Conservation (phyloP, 1,140 invertebrate species). For the Drosophila repletoides region DNA sequence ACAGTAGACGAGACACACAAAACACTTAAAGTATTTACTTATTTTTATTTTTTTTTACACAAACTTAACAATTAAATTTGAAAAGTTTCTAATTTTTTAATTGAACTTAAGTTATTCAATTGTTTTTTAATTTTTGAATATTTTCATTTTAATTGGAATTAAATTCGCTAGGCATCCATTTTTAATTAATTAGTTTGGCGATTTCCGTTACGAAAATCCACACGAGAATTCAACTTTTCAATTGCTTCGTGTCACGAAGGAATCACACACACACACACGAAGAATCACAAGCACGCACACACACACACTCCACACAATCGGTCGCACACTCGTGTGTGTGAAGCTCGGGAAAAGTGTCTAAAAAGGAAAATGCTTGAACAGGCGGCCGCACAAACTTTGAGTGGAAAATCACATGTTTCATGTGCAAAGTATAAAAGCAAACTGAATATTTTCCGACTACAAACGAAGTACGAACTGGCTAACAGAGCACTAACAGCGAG, state of each 20-base stretch:
- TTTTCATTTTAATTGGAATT: not conserved
- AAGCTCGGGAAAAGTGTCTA: conserved; percentile 53
- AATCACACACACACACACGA: not conserved
- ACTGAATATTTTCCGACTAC: conserved; percentile 57
- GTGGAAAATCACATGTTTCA: conserved; percentile 75
- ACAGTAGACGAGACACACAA: conserved; percentile 6
- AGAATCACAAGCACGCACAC: conserved; percentile 17
- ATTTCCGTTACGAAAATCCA: conserved; percentile 4
- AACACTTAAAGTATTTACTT: not conserved
- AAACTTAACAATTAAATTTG: not conserved
- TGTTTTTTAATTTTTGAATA: not conserved
- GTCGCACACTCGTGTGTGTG: conserved; percentile 6
- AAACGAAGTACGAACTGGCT: not conserved
- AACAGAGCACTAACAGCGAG: not conserved
- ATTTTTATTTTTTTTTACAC: not conserved
- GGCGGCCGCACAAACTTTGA: conserved; percentile 44
- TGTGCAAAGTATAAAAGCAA: conserved; percentile 79
- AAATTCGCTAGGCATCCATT: conserved; percentile 1
- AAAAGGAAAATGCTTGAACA: conserved; percentile 68
- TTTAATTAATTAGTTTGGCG: conserved; percentile 13
- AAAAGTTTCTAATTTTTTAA: not conserved
- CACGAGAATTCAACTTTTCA: conserved; percentile 2
- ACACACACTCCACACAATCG: conserved; percentile 2
- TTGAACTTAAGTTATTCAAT: not conserved
- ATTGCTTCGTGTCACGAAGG: not conserved